Conservation (phyloP, 2,113 vertebrate species). For the Gobius niger region DNA sequence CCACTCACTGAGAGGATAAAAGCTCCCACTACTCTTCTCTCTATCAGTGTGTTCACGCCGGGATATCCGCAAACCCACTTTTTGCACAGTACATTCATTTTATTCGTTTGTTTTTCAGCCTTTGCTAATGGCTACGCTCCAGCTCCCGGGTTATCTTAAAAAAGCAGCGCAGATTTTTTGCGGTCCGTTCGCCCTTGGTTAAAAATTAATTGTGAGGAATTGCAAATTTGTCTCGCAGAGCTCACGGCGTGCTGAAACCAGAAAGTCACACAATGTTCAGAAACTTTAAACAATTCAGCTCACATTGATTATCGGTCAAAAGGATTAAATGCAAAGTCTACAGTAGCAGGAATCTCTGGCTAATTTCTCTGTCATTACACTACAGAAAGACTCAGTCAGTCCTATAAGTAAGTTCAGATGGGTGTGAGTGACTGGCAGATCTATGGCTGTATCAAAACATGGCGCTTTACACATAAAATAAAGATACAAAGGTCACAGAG, state of each 20-base stretch:
- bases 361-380: no score
- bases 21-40: conserved; percentile 20
- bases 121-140: conserved; percentile 11
- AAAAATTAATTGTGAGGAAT: not conserved
- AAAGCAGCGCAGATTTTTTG: conserved; percentile 8
- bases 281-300: not conserved
- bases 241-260: not conserved
- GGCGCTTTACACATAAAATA: no score
- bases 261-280: not conserved
- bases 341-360: no score
- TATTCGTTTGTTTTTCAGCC: conserved; percentile 3
- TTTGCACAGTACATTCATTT: not conserved
- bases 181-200: not conserved
- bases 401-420: no score
- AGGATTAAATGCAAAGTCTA: no score
- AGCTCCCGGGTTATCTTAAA: conserved; percentile 1
- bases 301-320: not conserved
- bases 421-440: no score
- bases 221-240: not conserved
- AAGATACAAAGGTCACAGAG: no score
- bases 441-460: no score
- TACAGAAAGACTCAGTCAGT: no score
- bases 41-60: conserved; percentile 3
- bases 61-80: not conserved
- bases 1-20: conserved; percentile 42